A percentile compares a stretch with the other conserved stretches of the same genome.
These are phyloP conservation scores for Thalassoma bifasciatum DNA, from an alignment of 2,113 vertebrate species.

Conservation along the genomic window DNA sequence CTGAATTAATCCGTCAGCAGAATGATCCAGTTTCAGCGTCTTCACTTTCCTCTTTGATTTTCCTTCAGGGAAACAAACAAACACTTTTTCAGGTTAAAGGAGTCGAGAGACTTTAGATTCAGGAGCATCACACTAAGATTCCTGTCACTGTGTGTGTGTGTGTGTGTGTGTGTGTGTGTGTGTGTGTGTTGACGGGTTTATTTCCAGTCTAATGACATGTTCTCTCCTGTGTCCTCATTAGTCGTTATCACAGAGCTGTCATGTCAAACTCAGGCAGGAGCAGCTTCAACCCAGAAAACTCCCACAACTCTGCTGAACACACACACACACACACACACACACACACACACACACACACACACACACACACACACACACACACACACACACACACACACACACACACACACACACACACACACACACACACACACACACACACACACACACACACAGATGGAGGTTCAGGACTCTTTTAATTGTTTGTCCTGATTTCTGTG, in stretches of 20 bases:
- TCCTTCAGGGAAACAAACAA: not conserved
- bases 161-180: not conserved
- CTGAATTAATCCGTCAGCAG: not conserved
- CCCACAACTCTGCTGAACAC: constrained; percentile 21
- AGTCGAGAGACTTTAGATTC: not conserved
- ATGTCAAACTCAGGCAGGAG: constrained; percentile 43
- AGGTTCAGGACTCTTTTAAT: too few species aligned
- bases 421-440: too few species aligned
- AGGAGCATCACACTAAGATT: too few species aligned
- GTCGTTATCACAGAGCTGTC: constrained; percentile 48
- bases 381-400: too few species aligned
- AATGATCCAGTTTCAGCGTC: not conserved
- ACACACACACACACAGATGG: too few species aligned
- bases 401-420: too few species aligned
- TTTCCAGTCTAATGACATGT: constrained; percentile 50
- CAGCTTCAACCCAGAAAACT: constrained; percentile 34
- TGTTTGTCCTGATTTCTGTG: too few species aligned
- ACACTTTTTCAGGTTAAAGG: too few species aligned
- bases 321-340: constrained; percentile 13
- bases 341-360: not conserved
- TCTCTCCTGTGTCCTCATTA: constrained; percentile 69
- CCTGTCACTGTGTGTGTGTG: not conserved
- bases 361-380: too few species aligned
- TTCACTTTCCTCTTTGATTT: not conserved
- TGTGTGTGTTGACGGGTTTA: constrained; percentile 44